These are phyloP conservation scores for Nematolebias whitei DNA, from an alignment of 2,113 vertebrate species.

Conservation along the genomic window DNA sequence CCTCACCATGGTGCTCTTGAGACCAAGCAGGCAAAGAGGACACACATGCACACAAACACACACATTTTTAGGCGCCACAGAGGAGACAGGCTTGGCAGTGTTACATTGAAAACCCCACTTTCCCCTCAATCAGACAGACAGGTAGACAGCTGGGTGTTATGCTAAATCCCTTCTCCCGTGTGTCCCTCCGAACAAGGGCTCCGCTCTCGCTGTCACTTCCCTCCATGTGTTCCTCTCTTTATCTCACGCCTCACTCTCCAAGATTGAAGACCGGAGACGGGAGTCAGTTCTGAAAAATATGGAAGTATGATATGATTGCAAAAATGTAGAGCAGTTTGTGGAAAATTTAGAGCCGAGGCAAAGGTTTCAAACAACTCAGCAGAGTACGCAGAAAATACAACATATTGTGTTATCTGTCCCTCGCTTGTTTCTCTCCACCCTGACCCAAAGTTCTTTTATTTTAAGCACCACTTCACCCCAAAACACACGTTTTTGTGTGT, in stretches of 20 bases:
- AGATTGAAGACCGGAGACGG: slow-evolving; percentile 2
- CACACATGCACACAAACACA: slow-evolving; percentile 43
- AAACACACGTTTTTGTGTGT: slow-evolving; percentile 24
- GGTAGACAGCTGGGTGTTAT: slow-evolving; percentile 68
- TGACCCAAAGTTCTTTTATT: slow-evolving; percentile 60
- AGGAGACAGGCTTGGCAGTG: slow-evolving; percentile 62
- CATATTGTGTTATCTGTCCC: slow-evolving; percentile 35
- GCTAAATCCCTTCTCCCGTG: slow-evolving; percentile 63
- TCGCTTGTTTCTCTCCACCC: slow-evolving; percentile 44
- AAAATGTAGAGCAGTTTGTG: slow-evolving; percentile 18
- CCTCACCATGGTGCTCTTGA: slow-evolving; percentile 63
- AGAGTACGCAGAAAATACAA: slow-evolving; percentile 28
- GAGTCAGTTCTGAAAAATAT: slow-evolving; percentile 15
- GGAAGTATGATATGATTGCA: slow-evolving; percentile 27
- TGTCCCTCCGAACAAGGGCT: slow-evolving; percentile 48
- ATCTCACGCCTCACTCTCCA: slow-evolving; percentile 27
- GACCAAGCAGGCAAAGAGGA: slow-evolving; percentile 55
- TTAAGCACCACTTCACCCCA: slow-evolving; percentile 71
- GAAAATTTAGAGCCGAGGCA: slow-evolving; percentile 20
- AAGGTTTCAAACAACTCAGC: slow-evolving; percentile 17
- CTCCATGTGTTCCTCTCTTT: slow-evolving; percentile 49
- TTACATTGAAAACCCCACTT: slow-evolving; percentile 57
- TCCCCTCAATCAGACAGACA: slow-evolving; percentile 65
- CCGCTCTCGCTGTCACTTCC: slow-evolving; percentile 46
- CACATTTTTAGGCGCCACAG: slow-evolving; percentile 26